Evolutionary conservation across 2,113 vertebrate species (phyloP), one percentile per base, ranked within the genome.

Genomic region (Ifrita kowaldi): DNA sequence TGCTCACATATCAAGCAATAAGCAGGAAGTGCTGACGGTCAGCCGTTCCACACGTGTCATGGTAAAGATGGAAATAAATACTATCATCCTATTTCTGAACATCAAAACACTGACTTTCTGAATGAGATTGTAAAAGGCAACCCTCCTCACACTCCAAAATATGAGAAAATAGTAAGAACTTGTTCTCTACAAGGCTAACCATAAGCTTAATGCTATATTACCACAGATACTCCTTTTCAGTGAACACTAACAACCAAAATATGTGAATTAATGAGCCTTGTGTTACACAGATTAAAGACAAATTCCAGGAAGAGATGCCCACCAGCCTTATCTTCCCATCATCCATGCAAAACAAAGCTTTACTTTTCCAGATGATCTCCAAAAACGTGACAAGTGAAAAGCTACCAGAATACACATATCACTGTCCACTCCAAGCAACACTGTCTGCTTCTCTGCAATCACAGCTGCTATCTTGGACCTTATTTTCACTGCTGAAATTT

Each of bases 21-120:
- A 11, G 14, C 10, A n/a, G 24, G 26, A 44, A 14, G 47, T 27
- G n/a, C 18, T 81, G 28, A 69, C 0, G 0, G 30, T 32, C 53
- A 87, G 47, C 10, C 30, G 28, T 62, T 73, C 16, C 46, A 41
- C 35, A 57, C 0, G 0, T 10, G 24, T 22, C 10, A 67, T 6
- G 4, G 19, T 16, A 64, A 71, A 89, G 2, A 57, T 17, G 16
- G 39, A 65, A 74, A 89, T 16, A 81, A 77, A 82, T 16, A 57
- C 6, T n/a, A 47, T 52, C 11, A 53, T 26, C 20, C 30, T 77
- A 35, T 39, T 81, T 85, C 33, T 39, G 14, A 67, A 86, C 4
- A 55, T 26, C n/a, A 46, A 78, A 81, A 33, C 33, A 49, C 15
- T 23, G 11, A 42, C 23, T 49, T 76, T 21, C n/a, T 69, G 44